Base-by-base conservation (phyloP, 2,113 vertebrate species). In the Syngnathus scovelli region DNA sequence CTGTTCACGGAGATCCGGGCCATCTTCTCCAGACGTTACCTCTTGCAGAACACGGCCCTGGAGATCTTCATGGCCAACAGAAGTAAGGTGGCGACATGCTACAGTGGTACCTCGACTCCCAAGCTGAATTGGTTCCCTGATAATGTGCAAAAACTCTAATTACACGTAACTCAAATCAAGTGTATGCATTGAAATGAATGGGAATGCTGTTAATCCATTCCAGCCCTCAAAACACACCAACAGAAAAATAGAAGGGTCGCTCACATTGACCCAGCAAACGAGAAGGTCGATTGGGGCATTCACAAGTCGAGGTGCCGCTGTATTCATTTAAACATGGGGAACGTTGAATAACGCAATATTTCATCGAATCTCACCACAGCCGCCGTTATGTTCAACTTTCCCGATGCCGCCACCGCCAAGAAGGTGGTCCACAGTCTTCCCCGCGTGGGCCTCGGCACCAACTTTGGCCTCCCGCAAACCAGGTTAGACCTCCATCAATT, bases 11-110 rank as follows among this genome's bases (percentile, higher is more conserved):
- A 99, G 89, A 95, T 99, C 76, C 92, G 95, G 0, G 90, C 95
- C 0, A 54, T 99, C 85, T 98, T 98, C 89, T 98, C 96, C 70
- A 91, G 97, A 39, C 95, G 95, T 71, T 98, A 95, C 74, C 93
- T 99, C 56, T 91, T 99, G 74, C 97, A 99, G 82, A 99, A 96
- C 65, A 96, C 96, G 12, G 95, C 95, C 0, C 83, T 99, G 90
- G 97, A 99, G 83, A 93, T 99, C 84, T 98, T 99, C 88, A 94
- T 99, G 95, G 95, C 96, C 82, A 99, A 98, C 67, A 92, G 96
- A 92, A 98, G 97, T 99, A 94, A 86, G 77, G 7, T n/a, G 2
- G 11, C 55, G 7, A 13, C 27, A 36, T 21, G 46, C 16, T 18
- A 10, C 19, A 3, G 3, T 51, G 48, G 7, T 15, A 27, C 23